Evolutionary conservation across 2,113 vertebrate genomes (phyloP), one percentile per base, ranked within the genome.

Genomic region (Alligator sinensis): DNA sequence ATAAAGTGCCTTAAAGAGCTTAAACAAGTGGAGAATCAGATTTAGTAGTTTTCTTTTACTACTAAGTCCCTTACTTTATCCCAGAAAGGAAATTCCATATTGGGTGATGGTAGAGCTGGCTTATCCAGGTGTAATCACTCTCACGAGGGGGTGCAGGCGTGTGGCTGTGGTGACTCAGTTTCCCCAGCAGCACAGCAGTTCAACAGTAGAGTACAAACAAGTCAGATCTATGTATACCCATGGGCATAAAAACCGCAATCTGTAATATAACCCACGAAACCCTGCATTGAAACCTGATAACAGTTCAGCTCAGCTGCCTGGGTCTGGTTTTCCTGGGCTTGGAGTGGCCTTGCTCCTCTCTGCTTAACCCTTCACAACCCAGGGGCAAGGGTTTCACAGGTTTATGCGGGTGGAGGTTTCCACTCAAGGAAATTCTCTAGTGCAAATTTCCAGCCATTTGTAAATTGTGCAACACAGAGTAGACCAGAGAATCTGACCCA

Each of bases 41-140:
- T 38, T 10, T 10, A 22, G 9, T 21, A 9, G 12, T 64, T 82
- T 92, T 54, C 4, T 82, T 88, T 89, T 92, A 28, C 47, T 16
- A 28, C 47, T 16, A 6, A 60, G 28, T 21, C 81, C 88, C 24
- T 74, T 25, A 63, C 57, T 89, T 61, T 75, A 11, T n/a, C 86
- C 59, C 47, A 84, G 77, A 92, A 89, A 86, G 11, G 34, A 84
- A 92, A 25, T 17, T 34, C 64, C 84, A 34, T 7, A 3, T 72
- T 95, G 95, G 87, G 92, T 96, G 94, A 95, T 95, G 90, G 94
- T 54, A 80, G 84, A 80, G 90, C 77, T 89, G 92, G 61, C 82
- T 93, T 17, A 0, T 95, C 93, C 84, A 78, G 47, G 47, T 47
- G 47, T 47, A 47, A 47, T 9, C 47, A 47, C 47, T 47, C 47